phyloP scores from a whole-genome alignment of 1,140 invertebrate species.

The Chlorops oryzae region DNA sequence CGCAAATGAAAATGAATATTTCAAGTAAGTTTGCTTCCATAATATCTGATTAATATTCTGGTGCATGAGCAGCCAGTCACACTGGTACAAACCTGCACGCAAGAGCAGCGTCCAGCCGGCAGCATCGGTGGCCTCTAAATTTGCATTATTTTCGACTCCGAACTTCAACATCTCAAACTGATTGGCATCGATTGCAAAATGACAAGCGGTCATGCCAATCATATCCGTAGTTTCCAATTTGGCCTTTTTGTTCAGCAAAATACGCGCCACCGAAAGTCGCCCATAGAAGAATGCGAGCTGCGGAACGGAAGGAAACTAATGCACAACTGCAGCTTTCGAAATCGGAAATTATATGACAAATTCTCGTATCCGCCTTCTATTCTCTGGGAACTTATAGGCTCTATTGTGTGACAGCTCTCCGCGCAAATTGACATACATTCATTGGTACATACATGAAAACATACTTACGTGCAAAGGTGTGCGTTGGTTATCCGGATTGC shows the following conservation, averaged over 20 bases:
- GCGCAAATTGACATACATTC: no score
- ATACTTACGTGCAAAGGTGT: constrained; percentile 37
- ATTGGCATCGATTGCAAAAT: constrained; percentile 41
- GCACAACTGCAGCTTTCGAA: no score
- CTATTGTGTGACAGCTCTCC: no score
- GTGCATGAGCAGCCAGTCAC: neutral
- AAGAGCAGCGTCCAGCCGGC: constrained; percentile 40
- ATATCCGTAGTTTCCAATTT: constrained; percentile 32
- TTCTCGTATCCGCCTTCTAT: no score
- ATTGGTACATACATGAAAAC: no score
- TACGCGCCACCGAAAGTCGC: constrained; percentile 36
- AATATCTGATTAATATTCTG: neutral
- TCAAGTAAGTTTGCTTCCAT: constrained; percentile 1
- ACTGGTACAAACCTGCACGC: constrained; percentile 29
- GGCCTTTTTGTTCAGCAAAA: constrained; percentile 40
- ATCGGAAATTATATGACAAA: no score
- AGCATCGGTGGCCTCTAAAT: constrained; percentile 33
- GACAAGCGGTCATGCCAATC: constrained; percentile 39
- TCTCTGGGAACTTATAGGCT: no score
- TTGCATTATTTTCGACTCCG: constrained; percentile 34
- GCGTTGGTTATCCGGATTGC: constrained; percentile 28
- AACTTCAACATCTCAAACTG: constrained; percentile 41
- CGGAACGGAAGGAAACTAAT: no score
- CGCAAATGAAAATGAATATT: neutral
- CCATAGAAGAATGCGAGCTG: constrained; percentile 41